These are phyloP conservation scores for Zosterops hypoxanthus DNA, from an alignment of 2,113 vertebrate species.

Conservation along the genomic window DNA sequence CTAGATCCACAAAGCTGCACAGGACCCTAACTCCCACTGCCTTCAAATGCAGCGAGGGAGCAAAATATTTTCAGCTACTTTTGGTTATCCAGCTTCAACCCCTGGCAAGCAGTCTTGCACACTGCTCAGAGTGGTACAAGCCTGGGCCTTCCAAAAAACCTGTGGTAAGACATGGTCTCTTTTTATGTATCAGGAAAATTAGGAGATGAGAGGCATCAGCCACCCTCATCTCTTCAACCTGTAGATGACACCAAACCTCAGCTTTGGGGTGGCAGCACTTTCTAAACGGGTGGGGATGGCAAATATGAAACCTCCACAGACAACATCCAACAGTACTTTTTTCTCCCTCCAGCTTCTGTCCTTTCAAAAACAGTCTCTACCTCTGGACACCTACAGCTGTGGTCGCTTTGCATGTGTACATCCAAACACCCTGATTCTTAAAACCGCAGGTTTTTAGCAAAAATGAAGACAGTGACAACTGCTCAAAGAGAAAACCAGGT, in stretches of 20 bases:
- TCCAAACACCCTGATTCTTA: not conserved
- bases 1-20: not conserved
- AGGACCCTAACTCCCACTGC: not conserved
- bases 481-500: not conserved
- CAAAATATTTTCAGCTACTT: not conserved
- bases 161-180: fast-evolving
- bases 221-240: not conserved
- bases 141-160: not conserved
- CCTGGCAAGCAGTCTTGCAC: not conserved
- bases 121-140: not conserved
- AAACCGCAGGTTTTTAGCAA: not conserved
- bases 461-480: not conserved
- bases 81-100: not conserved
- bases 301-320: fast-evolving
- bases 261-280: not conserved
- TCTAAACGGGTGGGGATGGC: not conserved
- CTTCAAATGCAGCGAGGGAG: not conserved
- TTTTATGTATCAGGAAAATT: not conserved
- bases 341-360: not conserved
- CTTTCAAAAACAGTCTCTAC: not conserved
- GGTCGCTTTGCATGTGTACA: fast-evolving
- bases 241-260: not conserved
- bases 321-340: not conserved
- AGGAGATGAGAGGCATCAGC: not conserved
- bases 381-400: not conserved